Base-by-base conservation (phyloP, 37 sponge, comb jelly and placozoan genomes). In the Cliona cf. orientalis region DNA sequence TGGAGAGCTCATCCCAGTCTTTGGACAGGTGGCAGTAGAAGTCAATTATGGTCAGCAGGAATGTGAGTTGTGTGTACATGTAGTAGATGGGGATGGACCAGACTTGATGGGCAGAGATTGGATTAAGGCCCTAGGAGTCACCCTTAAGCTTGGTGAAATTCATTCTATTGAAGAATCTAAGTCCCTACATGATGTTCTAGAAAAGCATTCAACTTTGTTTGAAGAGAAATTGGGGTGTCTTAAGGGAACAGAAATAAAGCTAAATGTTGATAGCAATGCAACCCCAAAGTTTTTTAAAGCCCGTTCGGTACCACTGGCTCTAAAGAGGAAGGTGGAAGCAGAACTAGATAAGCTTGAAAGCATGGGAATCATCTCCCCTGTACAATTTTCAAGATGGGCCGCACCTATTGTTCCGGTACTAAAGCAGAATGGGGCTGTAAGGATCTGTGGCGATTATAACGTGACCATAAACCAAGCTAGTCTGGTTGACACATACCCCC, bases 361-460 rank as follows among this genome's bases (percentile, higher is more conserved):
- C 21, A 62, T 74, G 55, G 90, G 90, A 0, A 63, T 90, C 19
- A 40, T 90, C 6, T 58, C 45, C 0, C 80, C 73, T 36, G 84
- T 90, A 2, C 39, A 65, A 22, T 55, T 46, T 46, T 66, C 69
- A 1, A 46, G 61, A 17, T 90, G 90, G 85, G 85, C 75, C 23
- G 75, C 90, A 36, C 85, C 90, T 0, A 42, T 84, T 40, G 90
- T 90, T 0, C 85, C 81, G 0, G 85, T 90, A 31, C 40, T 44
- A 17, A 90, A 90, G 46, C 46, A 63, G 19, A 72, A 90, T 32
- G 76, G 76, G 2, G 26, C 32, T 1, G 33, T 84, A 0, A 55
- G 81, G 2, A 14, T 90, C 0, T 90, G 90, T 66, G 85, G 90
- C 12, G 81, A 90, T 38, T 90, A 84, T 64, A 84, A 84, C 25